These are phyloP conservation scores for Napeogenes sylphis DNA, from an alignment of 2,888 invertebrate species.

Conservation along the genomic window DNA sequence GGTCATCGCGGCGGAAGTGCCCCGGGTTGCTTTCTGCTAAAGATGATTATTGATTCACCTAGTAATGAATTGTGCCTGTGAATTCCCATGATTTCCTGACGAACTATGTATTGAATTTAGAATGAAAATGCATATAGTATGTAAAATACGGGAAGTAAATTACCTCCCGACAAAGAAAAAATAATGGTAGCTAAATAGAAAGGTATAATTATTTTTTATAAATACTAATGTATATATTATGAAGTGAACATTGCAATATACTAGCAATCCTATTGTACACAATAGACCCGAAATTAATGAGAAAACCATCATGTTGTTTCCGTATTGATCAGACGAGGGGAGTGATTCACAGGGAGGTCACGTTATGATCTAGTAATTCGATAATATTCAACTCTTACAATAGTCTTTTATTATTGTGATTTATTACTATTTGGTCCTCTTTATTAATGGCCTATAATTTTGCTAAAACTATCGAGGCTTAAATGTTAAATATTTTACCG, in stretches of 20 bases:
- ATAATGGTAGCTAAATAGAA: no score
- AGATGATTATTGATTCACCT: background rate
- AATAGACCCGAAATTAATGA: no score
- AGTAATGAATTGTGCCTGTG: background rate
- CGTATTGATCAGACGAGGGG: no score
- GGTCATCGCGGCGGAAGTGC: background rate
- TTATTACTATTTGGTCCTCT: constrained; percentile 1
- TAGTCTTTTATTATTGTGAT: constrained; percentile 1
- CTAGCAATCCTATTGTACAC: no score
- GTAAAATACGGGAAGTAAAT: no score
- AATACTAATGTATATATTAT: no score
- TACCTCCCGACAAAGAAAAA: no score
- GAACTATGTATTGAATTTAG: background rate
- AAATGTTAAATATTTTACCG: no score
- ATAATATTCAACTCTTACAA: background rate
- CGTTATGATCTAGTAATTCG: background rate
- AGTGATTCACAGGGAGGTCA: background rate
- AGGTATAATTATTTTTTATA: no score
- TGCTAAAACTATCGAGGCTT: background rate
- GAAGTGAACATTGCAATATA: no score
- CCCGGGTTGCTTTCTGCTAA: background rate
- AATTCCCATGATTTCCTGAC: background rate
- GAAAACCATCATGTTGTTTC: no score
- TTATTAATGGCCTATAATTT: background rate
- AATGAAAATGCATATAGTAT: no score